A percentile compares a stretch with the other conserved stretches of the same genome.
Evolutionary conservation across 2,113 vertebrate genomes (phyloP).

Genomic region (Cyprinodon variegatus): DNA sequence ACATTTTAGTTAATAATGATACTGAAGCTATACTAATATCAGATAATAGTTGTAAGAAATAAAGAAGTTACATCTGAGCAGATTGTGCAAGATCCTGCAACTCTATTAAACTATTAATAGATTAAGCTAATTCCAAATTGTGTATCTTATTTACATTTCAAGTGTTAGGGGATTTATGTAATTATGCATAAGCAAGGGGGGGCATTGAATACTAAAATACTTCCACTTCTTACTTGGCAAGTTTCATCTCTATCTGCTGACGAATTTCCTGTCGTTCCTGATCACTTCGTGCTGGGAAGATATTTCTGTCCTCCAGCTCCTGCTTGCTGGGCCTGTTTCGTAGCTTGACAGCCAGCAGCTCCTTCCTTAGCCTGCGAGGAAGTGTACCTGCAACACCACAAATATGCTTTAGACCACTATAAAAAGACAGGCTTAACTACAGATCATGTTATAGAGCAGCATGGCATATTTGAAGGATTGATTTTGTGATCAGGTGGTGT

Average conservation of each 20-base stretch:
- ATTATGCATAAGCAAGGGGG: conserved; percentile 11
- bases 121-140: conserved; percentile 2
- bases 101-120: conserved; percentile 20
- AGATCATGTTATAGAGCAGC: neutral
- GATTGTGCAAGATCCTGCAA: conserved; percentile 39
- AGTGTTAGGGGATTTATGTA: conserved; percentile 31
- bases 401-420: neutral
- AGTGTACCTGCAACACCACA: conserved; percentile 85
- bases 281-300: conserved; percentile 93
- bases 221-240: conserved; percentile 89
- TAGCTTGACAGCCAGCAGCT: conserved; percentile 92
- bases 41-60: conserved; percentile 8
- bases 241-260: conserved; percentile 98
- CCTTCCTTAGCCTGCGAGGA: conserved; percentile 95
- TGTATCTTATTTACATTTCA: conserved; percentile 28
- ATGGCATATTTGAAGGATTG: neutral
- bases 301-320: conserved; percentile 95
- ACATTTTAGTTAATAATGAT: conserved; percentile 10
- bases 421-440: neutral
- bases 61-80: conserved; percentile 16
- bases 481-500: no score
- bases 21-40: neutral
- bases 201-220: neutral
- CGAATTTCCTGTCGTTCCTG: conserved; percentile 96
- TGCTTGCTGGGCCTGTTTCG: conserved; percentile 95